phyloP scores from a whole-genome alignment of 2,113 vertebrate genomes.

The Nycticryphes semicollaris region DNA sequence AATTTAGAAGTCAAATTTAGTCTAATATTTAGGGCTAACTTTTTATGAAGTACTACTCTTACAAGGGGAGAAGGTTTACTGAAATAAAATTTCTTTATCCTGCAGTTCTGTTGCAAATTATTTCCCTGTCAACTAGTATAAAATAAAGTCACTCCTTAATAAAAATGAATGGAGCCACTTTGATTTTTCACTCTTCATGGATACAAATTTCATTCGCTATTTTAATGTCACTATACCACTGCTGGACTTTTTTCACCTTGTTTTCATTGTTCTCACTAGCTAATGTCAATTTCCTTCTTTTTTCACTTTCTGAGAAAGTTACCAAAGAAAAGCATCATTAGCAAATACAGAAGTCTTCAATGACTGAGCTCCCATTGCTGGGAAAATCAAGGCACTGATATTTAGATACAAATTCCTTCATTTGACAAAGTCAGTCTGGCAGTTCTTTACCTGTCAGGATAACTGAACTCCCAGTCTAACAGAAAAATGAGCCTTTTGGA shows the following conservation, averaged over 20 bases:
- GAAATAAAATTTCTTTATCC: slow-evolving; percentile 9
- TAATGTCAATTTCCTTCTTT: not conserved
- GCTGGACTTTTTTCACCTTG: not conserved
- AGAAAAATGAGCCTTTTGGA: slow-evolving; percentile 44
- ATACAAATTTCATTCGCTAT: not conserved
- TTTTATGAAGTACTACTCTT: slow-evolving; percentile 43
- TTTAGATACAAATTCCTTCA: slow-evolving; percentile 54
- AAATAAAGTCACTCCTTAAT: not conserved
- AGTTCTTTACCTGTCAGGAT: slow-evolving; percentile 35
- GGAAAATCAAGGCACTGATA: slow-evolving; percentile 24
- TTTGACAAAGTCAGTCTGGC: slow-evolving; percentile 31
- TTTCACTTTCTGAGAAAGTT: not conserved
- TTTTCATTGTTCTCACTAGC: not conserved
- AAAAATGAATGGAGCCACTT: not conserved
- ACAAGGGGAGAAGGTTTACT: not conserved
- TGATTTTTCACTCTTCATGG: not conserved
- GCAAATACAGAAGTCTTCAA: not conserved
- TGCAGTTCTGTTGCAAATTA: not conserved
- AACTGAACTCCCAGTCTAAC: slow-evolving; percentile 34
- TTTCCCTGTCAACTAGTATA: not conserved
- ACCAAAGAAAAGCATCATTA: not conserved
- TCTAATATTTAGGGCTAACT: slow-evolving; percentile 64
- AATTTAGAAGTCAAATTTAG: slow-evolving; percentile 58
- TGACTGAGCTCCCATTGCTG: not conserved
- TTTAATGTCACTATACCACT: not conserved